Percentiles rank a stretch among this genome's conserved stretches.
phyloP scores from a whole-genome alignment of 2,888 invertebrate genomes.

The Phragmatobia fuliginosa region DNA sequence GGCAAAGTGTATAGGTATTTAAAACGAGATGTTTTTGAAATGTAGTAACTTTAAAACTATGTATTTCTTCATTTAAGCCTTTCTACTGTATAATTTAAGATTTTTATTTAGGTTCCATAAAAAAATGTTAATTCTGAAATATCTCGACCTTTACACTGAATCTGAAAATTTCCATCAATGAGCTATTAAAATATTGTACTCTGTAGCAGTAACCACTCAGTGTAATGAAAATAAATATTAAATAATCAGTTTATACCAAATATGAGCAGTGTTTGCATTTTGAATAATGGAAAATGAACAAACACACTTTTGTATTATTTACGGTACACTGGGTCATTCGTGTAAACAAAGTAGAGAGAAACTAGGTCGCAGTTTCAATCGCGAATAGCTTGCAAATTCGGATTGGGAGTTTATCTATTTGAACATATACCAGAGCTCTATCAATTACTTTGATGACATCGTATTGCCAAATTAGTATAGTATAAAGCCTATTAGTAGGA shows the following conservation, averaged over 20 bases:
- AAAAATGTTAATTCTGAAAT: not conserved
- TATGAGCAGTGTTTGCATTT: not conserved
- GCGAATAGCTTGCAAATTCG: slow-evolving; percentile 41
- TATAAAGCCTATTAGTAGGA: slow-evolving; percentile 9
- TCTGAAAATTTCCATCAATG: too few relatives aligned
- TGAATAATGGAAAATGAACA: slow-evolving; percentile 4
- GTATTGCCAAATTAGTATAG: slow-evolving; percentile 22
- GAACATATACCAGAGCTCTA: slow-evolving; percentile 27
- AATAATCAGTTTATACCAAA: slow-evolving; percentile 11
- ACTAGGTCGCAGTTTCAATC: slow-evolving; percentile 52
- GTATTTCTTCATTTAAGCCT: too few relatives aligned
- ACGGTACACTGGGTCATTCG: slow-evolving; percentile 15
- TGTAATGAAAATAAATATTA: slow-evolving; percentile 7
- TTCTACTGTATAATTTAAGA: too few relatives aligned
- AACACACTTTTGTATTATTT: slow-evolving; percentile 15
- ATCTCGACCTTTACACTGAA: not conserved
- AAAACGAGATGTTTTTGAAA: not conserved
- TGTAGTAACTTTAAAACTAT: not conserved
- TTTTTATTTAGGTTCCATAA: not conserved
- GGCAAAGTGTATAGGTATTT: not conserved
- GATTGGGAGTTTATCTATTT: slow-evolving; percentile 36
- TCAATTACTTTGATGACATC: slow-evolving; percentile 45
- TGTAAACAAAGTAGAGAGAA: slow-evolving; percentile 33
- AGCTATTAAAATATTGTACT: not conserved
- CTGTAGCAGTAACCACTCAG: not conserved